Base-by-base conservation (phyloP, 2,797 vertebrate genomes). In the Lepilemur septentrionalis region DNA sequence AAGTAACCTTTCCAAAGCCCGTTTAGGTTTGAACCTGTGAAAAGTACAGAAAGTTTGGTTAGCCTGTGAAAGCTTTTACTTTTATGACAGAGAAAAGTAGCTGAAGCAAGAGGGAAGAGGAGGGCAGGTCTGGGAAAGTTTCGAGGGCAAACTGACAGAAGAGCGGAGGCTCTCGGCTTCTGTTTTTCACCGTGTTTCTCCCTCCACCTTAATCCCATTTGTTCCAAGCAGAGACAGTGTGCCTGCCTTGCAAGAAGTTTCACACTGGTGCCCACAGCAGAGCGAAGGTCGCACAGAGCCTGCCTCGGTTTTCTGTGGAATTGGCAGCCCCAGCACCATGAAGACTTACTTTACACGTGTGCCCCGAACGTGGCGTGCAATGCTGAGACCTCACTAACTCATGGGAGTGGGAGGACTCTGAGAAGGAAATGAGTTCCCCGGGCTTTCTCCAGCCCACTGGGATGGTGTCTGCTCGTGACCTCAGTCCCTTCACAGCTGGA, bases 111-210 rank as follows among this genome's bases (percentile, higher is more conserved):
- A 65, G 38, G 43, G 38, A 61, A 30, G 6, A 38, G n/a, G 80
- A 70, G 46, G 41, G n/a, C 12, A 7, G 32, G 28, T 13, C n/a
- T 57, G 48, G 73, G 80, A 48, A 57, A 18, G 67, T 1, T 22
- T 35, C 0, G 0, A 32, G 75, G 10, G 32, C 32, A n/a, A 18
- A 9, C 3, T 65, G 32, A n/a, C 63, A 32, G 2, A 8, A 9
- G 32, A 65, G 17, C 63, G 50, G 43, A 52, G 46, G 20, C 75
- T 23, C 48, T 1, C 4, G 4, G 52, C 8, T 48, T 46, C 9
- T 23, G 8, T 38, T 15, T 2, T 7, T 18, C 20, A 0, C n/a
- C 35, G 3, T 32, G 4, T 63, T 0, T 13, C 22, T 46, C 11
- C 13, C 30, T 65, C 17, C 52, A 1, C 10, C 12, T n/a, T 20